Percentiles rank a stretch among this genome's conserved stretches.
These are phyloP conservation scores for Trichonephila clavata DNA, from an alignment of 1,140 invertebrate genomes.

Conservation along the genomic window DNA sequence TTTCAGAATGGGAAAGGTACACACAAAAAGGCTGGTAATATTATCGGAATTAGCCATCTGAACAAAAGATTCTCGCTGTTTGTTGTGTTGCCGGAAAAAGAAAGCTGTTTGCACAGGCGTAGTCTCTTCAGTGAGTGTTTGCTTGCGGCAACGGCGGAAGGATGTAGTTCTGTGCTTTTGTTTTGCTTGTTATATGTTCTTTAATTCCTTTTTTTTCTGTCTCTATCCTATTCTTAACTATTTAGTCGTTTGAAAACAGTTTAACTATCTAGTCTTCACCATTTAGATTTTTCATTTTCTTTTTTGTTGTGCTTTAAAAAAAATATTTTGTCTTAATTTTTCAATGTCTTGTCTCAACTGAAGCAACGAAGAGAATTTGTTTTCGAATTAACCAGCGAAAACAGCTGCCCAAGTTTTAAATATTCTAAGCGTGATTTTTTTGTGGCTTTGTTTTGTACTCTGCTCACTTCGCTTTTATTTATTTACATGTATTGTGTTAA, in stretches of 20 bases:
- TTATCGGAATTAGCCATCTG: neutral
- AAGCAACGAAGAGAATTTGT: neutral
- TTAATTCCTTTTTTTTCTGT: neutral
- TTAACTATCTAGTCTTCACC: neutral
- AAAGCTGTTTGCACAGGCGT: conserved; percentile 21
- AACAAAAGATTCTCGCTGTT: neutral
- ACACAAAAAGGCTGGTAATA: neutral
- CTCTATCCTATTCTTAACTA: neutral
- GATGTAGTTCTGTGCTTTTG: neutral
- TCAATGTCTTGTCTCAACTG: neutral
- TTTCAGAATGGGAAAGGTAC: conserved; percentile 1
- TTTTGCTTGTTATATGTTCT: neutral
- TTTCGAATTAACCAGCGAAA: neutral
- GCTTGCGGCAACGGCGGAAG: neutral
- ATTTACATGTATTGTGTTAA: neutral
- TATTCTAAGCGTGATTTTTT: neutral
- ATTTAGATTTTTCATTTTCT: neutral
- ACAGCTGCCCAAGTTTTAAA: neutral
- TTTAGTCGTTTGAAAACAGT: neutral
- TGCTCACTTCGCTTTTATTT: neutral
- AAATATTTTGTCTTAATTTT: neutral
- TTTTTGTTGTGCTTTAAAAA: neutral
- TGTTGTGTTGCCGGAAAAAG: neutral
- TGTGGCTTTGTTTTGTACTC: neutral
- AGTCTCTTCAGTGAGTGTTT: neutral